Base-by-base conservation (phyloP, 1,140 invertebrate genomes). In the Listronotus oregonensis region DNA sequence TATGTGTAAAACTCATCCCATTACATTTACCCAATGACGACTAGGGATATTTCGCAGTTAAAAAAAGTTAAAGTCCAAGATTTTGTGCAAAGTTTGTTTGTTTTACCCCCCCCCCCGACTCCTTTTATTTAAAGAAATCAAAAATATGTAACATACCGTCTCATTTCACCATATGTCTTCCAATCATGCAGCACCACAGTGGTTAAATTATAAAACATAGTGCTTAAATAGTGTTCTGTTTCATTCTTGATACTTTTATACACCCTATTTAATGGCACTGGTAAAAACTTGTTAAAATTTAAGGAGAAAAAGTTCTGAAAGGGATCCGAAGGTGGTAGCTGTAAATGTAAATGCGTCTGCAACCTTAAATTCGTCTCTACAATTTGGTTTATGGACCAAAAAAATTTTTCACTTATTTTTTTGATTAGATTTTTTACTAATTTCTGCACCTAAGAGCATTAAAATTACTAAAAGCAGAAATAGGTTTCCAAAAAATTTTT, bases 181-280 rank as follows among this genome's bases (percentile, higher is more conserved):
- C 96, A 99, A 80, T 99, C 95, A 73, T 98, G 96, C 14, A 98
- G 81, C 14, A 97, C 95, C 32, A 99, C 95, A 1, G 96, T 96
- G 0, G 96, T 98, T 71, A 99, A 83, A 81, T 99, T 98, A 80
- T 99, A 99, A 80, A 98, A 99, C 67, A 93, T 97, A 69, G 89
- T 89, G 69, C 96, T 94, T 43, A 99, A 83, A 79, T 98, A 97
- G 76, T 94, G 88, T 79, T 98, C 96, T 4, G 96, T 86, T 74
- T 89, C 83, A 80, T 87, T 80, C 66, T 74, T 76, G 32, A 78
- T 68, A 64, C 68, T 71, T 21, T 75, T 75, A 55, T 76, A 78
- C 42, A 60, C 39, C 51, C 71, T 65, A 47, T 68, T 58, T 37
- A 78, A 64, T 18, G 62, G 59, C 12, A 64, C 39, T 44, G 76